Evolutionary conservation across 2,113 vertebrate genomes (phyloP), one percentile per base, ranked within the genome.

Genomic region (Dicaeum eximium): DNA sequence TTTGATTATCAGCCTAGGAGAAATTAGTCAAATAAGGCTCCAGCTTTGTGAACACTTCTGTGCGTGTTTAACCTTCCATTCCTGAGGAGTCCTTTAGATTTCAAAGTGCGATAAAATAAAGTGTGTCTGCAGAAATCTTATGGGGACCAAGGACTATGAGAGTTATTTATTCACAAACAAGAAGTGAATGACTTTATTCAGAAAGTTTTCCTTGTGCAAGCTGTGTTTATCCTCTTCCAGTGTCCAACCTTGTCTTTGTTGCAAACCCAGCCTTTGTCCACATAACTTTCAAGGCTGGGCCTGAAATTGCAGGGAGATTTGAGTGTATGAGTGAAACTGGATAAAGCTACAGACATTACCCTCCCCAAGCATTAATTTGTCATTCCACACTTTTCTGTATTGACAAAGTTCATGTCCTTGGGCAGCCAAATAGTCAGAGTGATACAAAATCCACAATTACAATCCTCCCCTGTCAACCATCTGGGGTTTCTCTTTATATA

Each of bases 1-100:
- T 93, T 96, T 96, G 95, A 96, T 90, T 94, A 94, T 92, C 86
- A 97, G 90, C 93, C 79, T 88, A 96, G 95, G 92, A 96, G 35
- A 95, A 94, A 94, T 95, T 88, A 96, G 88, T 90, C 88, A 96
- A 89, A 94, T 82, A 80, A 77, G 47, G 44, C 60, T 93, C 12
- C 37, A 54, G 80, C 28, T 87, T 85, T 2, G 0, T 69, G 79
- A 95, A 88, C 66, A 9, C 35, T 90, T 93, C 45, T 0, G 0
- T 88, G 60, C 37, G 25, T 45, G 51, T 96, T 94, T 94, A 94
- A 92, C 92, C 93, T 95, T 95, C 51, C 67, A 28, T 92, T 90
- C 60, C 92, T 80, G 75, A 86, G 78, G 75, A 88, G 67, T 88
- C 80, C 67, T 90, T 88, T 95, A 77, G 64, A 71, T 80, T 94